phyloP scores from a whole-genome alignment of 2,797 vertebrate species.

The Poecilia picta region DNA sequence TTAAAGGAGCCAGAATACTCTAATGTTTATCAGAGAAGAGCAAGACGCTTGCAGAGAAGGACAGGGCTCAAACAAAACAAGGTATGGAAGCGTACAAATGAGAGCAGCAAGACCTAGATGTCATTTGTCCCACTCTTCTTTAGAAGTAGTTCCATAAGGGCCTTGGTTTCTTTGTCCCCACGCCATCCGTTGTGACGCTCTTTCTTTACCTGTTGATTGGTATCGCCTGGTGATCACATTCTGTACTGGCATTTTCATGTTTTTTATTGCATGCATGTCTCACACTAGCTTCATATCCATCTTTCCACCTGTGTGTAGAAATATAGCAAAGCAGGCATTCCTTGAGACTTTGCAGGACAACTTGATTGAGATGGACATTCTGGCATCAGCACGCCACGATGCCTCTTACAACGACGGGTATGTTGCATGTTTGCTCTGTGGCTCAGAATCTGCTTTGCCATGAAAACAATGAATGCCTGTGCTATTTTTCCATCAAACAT shows the following conservation, averaged over 20 bases:
- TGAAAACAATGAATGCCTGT: slow-evolving; percentile 58
- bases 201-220: slow-evolving; percentile 59
- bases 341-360: slow-evolving; percentile 99
- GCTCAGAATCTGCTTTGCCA: slow-evolving; percentile 74
- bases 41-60: slow-evolving; percentile 86
- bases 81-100: slow-evolving; percentile 74
- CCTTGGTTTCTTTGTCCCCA: slow-evolving; percentile 60
- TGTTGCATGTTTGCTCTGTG: slow-evolving; percentile 82
- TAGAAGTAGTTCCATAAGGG: slow-evolving; percentile 83
- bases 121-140: slow-evolving; percentile 65
- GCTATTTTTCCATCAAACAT: slow-evolving; percentile 53
- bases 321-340: slow-evolving; percentile 99
- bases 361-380: slow-evolving; percentile 99
- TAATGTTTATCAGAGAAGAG: slow-evolving; percentile 89
- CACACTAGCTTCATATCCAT: slow-evolving; percentile 89
- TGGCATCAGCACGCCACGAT: slow-evolving; percentile 93
- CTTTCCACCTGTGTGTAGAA: slow-evolving; percentile 98
- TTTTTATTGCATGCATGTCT: slow-evolving; percentile 88
- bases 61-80: slow-evolving; percentile 87
- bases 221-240: slow-evolving; percentile 68
- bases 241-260: slow-evolving; percentile 70
- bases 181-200: slow-evolving; percentile 47
- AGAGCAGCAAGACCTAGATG: slow-evolving; percentile 60
- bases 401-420: slow-evolving; percentile 97
- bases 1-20: slow-evolving; percentile 88